These are phyloP conservation scores for Gyrodactylus bullatarudis DNA, from an alignment of 1,140 invertebrate species.

Conservation along the genomic window DNA sequence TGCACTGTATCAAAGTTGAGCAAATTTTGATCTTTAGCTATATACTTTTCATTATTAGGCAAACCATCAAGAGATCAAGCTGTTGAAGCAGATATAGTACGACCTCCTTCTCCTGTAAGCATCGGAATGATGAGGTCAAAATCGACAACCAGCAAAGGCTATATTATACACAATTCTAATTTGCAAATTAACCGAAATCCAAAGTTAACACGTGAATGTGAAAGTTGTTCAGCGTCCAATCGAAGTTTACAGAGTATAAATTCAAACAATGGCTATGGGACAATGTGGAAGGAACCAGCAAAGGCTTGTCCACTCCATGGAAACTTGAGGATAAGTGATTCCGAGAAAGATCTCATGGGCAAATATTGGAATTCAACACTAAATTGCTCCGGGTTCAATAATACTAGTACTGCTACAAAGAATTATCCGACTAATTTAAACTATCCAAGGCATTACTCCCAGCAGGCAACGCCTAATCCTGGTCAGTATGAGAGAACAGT, in stretches of 20 bases:
- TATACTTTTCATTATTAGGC: neutral
- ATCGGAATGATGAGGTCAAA: neutral
- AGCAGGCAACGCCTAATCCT: neutral
- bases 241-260: neutral
- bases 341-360: neutral
- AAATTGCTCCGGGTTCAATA: neutral
- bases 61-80: neutral
- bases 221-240: neutral
- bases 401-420: neutral
- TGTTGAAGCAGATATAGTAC: neutral
- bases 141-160: neutral
- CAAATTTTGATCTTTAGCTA: no score
- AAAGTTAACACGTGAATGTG: neutral
- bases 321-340: neutral
- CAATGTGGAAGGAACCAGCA: neutral
- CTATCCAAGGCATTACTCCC: neutral
- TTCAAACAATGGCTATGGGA: neutral
- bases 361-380: neutral
- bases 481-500: neutral
- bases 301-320: neutral
- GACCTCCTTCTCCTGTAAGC: neutral
- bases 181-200: neutral
- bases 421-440: neutral
- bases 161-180: neutral
- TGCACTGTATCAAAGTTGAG: no score